Percentiles rank a stretch among this genome's conserved stretches.
phyloP scores from a whole-genome alignment of 2,797 vertebrate species.

The Urosaurus nigricauda region DNA sequence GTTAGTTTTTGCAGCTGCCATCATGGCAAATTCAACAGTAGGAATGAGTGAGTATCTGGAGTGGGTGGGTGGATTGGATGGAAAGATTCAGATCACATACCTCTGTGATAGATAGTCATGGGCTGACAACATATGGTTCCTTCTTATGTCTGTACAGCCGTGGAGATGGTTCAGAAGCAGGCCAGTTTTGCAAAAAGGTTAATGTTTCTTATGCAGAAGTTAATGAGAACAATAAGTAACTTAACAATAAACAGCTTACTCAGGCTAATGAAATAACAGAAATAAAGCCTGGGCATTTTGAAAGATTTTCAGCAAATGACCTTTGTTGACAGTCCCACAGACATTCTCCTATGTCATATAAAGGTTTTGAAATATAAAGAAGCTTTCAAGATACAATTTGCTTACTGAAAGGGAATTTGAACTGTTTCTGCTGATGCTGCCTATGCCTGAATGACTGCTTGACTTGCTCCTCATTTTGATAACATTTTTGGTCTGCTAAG shows the following conservation, averaged over 20 bases:
- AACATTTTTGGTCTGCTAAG: neutral
- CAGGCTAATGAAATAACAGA: neutral
- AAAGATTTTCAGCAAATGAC: neutral
- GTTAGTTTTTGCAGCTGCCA: neutral
- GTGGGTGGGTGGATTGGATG: no score
- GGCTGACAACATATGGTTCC: no score
- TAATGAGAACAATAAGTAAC: neutral
- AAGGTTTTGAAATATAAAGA: neutral
- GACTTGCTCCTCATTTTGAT: neutral
- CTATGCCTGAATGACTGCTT: neutral
- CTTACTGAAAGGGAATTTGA: neutral
- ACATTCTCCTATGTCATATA: neutral
- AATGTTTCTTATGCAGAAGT: neutral
- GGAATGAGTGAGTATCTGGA: neutral
- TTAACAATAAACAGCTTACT: neutral
- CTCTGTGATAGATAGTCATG: neutral
- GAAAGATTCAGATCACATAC: neutral
- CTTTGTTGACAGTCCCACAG: conserved; percentile 9
- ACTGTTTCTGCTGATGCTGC: neutral
- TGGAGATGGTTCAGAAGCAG: neutral
- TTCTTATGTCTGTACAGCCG: neutral
- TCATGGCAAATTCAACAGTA: neutral
- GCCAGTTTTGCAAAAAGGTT: neutral
- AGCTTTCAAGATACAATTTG: conserved; percentile 10
- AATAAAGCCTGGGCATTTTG: neutral